Evolutionary conservation across 2,888 invertebrate genomes (phyloP).

Genomic region (Alviniconcha strummeri): DNA sequence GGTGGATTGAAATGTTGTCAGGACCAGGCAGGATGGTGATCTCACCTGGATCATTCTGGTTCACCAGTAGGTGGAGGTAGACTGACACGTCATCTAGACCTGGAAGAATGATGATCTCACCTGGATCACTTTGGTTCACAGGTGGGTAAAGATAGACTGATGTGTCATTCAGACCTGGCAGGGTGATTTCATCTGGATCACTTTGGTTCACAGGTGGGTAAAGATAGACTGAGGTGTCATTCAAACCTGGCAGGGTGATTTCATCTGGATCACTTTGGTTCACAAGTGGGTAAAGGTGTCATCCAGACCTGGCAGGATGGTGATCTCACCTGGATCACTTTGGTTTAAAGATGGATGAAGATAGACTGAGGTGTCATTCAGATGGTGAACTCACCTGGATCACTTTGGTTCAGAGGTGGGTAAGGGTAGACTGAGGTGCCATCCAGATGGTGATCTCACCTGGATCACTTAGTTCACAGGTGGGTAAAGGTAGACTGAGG

Average conservation of each 20-base stretch:
- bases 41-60: conserved; percentile 72
- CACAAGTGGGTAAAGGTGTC: conserved; percentile 59
- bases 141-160: conserved; percentile 51
- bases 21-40: no score
- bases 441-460: no score
- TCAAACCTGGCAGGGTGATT: conserved; percentile 42
- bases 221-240: no score
- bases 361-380: no score
- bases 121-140: conserved; percentile 72
- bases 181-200: conserved; percentile 70
- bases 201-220: conserved; percentile 70
- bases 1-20: no score
- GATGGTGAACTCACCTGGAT: conserved; percentile 72
- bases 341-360: no score
- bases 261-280: conserved; percentile 72
- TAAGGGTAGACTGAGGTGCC: neutral
- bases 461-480: no score
- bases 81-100: conserved; percentile 61
- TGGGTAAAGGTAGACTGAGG: no score
- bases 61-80: conserved; percentile 37
- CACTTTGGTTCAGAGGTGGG: conserved; percentile 71
- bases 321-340: conserved; percentile 71
- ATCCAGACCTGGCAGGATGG: no score
- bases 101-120: conserved; percentile 71
- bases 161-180: no score